Evolutionary conservation across 2,888 invertebrate genomes (phyloP).

Genomic region (Helleia helle): DNA sequence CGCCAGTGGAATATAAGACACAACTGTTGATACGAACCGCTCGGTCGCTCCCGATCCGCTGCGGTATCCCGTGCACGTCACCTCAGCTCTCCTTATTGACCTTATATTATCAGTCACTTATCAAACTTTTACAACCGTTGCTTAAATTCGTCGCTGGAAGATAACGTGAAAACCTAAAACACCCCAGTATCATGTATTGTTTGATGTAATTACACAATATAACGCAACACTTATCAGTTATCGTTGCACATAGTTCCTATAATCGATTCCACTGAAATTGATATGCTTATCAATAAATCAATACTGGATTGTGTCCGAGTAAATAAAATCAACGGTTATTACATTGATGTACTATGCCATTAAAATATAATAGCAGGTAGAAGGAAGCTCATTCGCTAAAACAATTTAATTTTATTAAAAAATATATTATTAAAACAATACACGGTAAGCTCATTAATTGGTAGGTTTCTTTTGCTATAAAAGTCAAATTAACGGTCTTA

Average conservation of each 20-base stretch:
- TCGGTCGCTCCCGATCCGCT: no score
- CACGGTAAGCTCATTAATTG: no score
- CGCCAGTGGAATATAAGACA: conserved; percentile 4
- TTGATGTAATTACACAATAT: conserved; percentile 3
- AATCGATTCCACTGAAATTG: conserved; percentile 15
- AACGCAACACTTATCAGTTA: conserved; percentile 6
- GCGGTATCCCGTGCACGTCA: background rate
- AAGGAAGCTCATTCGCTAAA: no score
- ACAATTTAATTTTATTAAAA: no score
- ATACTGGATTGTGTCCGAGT: conserved; percentile 9
- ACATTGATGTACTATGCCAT: conserved; percentile 2
- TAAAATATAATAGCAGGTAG: conserved; percentile 13
- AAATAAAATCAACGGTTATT: conserved; percentile 8
- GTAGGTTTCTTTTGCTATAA: no score
- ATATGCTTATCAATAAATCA: conserved; percentile 18
- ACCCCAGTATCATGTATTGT: conserved; percentile 1
- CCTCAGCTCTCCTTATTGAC: conserved; percentile 62
- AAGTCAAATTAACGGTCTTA: no score
- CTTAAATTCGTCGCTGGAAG: background rate
- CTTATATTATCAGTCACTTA: conserved; percentile 52
- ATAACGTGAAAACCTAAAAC: background rate
- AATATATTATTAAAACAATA: no score
- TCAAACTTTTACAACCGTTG: conserved; percentile 6
- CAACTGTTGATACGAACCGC: no score
- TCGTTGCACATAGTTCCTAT: conserved; percentile 10